Evolutionary conservation across 2,113 vertebrate species (phyloP).

Genomic region (Ptyas mucosa): DNA sequence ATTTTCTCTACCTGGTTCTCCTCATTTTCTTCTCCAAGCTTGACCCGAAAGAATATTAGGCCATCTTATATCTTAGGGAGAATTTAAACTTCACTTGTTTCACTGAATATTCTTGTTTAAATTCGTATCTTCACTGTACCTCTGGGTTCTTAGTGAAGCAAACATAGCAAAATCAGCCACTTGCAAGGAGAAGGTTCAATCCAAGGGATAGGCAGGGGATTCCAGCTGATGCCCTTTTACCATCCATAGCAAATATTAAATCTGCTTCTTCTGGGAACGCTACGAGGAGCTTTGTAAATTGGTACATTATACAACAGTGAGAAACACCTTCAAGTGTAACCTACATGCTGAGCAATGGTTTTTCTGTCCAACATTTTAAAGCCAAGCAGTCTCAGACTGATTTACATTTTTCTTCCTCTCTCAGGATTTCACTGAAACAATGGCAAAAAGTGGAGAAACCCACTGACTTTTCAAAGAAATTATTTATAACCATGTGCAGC

Average conservation of each 20-base stretch:
- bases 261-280: background rate
- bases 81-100: conserved; percentile 4
- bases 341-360: background rate
- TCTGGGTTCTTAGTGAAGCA: conserved; percentile 2
- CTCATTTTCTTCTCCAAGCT: background rate
- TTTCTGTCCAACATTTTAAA: background rate
- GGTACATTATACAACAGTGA: background rate
- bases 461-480: background rate
- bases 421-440: background rate
- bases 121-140: background rate
- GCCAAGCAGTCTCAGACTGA: background rate
- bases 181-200: conserved; percentile 2
- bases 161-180: conserved; percentile 2
- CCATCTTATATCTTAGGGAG: background rate
- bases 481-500: background rate
- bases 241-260: background rate
- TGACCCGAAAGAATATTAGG: background rate
- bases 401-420: background rate
- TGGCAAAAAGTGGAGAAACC: background rate
- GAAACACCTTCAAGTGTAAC: background rate
- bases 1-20: background rate
- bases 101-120: background rate
- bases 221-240: background rate
- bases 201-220: background rate
- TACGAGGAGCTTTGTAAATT: background rate